These are phyloP conservation scores for Mus spicilegus DNA, from an alignment of 2,113 vertebrate genomes.

Conservation along the genomic window DNA sequence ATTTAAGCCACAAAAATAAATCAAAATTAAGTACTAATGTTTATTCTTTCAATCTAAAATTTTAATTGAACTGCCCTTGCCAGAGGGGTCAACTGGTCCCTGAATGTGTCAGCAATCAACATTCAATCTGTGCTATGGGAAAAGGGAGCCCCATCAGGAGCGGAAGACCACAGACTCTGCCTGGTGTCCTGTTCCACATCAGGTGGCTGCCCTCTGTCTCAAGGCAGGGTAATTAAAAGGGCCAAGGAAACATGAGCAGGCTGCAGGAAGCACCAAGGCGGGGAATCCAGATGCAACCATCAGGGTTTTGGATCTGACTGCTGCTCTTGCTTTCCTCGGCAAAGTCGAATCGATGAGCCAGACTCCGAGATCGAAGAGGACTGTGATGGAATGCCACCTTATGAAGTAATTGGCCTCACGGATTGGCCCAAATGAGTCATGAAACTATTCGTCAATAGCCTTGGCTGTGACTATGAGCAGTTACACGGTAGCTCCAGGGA, in stretches of 20 bases:
- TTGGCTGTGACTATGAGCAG: slow-evolving; percentile 41
- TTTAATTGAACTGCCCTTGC: slow-evolving; percentile 72
- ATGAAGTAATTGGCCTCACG: slow-evolving; percentile 83
- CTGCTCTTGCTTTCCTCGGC: slow-evolving; percentile 60
- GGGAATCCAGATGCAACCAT: background rate
- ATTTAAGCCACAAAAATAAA: background rate
- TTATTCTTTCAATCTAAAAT: slow-evolving; percentile 51
- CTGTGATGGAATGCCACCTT: slow-evolving; percentile 84
- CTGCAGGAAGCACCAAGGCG: background rate
- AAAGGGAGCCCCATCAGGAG: background rate
- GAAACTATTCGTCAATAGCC: slow-evolving; percentile 84
- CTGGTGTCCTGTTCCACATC: slow-evolving; percentile 37
- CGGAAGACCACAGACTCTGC: slow-evolving; percentile 30
- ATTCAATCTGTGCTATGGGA: slow-evolving; percentile 70
- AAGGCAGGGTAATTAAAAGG: slow-evolving; percentile 76
- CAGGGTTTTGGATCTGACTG: slow-evolving; percentile 63
- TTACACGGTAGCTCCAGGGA: slow-evolving; percentile 53
- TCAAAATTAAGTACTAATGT: background rate
- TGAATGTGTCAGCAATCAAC: slow-evolving; percentile 51
- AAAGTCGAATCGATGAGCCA: slow-evolving; percentile 83
- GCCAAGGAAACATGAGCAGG: slow-evolving; percentile 20
- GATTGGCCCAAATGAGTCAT: slow-evolving; percentile 84
- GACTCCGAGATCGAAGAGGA: slow-evolving; percentile 78
- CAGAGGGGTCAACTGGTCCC: slow-evolving; percentile 67
- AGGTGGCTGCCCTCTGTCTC: slow-evolving; percentile 59